Evolutionary conservation across 2,888 invertebrate genomes (phyloP).

Genomic region (Psococerastis gibbosa): DNA sequence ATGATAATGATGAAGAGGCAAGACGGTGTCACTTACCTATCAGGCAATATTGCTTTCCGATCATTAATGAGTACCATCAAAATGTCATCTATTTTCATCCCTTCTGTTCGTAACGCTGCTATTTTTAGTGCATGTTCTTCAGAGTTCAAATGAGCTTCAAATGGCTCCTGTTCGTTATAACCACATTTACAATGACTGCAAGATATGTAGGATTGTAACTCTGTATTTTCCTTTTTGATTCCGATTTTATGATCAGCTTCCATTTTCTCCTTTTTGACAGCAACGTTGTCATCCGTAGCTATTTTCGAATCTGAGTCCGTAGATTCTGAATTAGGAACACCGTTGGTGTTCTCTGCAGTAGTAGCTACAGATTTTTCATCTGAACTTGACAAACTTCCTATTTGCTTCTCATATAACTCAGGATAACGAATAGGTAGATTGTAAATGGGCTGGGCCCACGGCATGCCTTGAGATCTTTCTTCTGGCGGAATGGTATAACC

Average conservation of each 20-base stretch:
- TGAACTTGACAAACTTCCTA: too few species aligned
- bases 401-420: neutral
- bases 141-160: neutral
- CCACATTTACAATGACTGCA: too few species aligned
- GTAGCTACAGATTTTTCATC: too few species aligned
- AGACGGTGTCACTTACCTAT: too few species aligned
- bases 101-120: neutral
- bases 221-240: too few species aligned
- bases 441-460: neutral
- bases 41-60: neutral
- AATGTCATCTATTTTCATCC: neutral
- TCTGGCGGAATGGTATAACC: slow-evolving; percentile 8
- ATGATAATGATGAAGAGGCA: too few species aligned
- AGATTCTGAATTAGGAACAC: neutral
- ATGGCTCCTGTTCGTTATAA: neutral
- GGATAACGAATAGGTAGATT: neutral
- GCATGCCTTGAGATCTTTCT: neutral
- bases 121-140: neutral
- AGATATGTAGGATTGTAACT: too few species aligned
- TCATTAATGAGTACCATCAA: neutral
- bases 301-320: neutral
- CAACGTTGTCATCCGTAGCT: neutral
- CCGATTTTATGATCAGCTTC: neutral
- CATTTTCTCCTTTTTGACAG: neutral
- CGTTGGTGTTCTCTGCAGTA: neutral